Base-by-base conservation (phyloP, 2,797 vertebrate genomes). In the Adelosebastes latens region DNA sequence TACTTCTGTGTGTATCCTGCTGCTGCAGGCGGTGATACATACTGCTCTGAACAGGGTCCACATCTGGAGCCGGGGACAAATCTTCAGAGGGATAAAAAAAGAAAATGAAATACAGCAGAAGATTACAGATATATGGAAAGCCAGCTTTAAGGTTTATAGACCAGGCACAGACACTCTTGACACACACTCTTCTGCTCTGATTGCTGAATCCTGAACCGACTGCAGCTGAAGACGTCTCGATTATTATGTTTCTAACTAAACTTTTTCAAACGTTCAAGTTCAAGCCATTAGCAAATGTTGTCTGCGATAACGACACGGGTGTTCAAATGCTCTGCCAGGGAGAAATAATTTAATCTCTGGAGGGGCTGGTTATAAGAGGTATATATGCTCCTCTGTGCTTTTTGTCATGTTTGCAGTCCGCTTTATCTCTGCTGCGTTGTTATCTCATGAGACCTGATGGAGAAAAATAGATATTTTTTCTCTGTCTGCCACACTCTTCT, bases 21-120 rank as follows among this genome's bases (percentile, higher is more conserved):
- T 8, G 80, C 88, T 89, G 75, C 73, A 74, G 85, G 83, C 75
- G 24, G 49, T 36, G 58, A 90, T 94, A 94, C 93, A 74, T 93
- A 94, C 92, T 84, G 86, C 81, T 92, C 76, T 90, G 89, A 91
- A 88, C 83, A 79, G 90, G 81, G n/a, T 86, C 87, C 89, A 68
- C 93, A 94, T 92, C 93, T 94, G 94, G 87, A 92, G 92, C 88
- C 67, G 20, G 59, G 77, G 91, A 90, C 86, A 86, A 86, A 89
- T 92, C 90, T 94, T 94, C 82, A 87, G 83, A 84, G 58, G 80
- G 84, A 90, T 87, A 66, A 82, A 53, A 89, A 89, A 88, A 85
- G 78, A 85, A 88, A 92, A 89, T 80, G 72, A 87, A 94, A 92
- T 84, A 89, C 81, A 88, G 82, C 68, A 88, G 79, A 88, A 90